These are phyloP conservation scores for Pica pica DNA, from an alignment of 2,113 vertebrate species.

Conservation along the genomic window DNA sequence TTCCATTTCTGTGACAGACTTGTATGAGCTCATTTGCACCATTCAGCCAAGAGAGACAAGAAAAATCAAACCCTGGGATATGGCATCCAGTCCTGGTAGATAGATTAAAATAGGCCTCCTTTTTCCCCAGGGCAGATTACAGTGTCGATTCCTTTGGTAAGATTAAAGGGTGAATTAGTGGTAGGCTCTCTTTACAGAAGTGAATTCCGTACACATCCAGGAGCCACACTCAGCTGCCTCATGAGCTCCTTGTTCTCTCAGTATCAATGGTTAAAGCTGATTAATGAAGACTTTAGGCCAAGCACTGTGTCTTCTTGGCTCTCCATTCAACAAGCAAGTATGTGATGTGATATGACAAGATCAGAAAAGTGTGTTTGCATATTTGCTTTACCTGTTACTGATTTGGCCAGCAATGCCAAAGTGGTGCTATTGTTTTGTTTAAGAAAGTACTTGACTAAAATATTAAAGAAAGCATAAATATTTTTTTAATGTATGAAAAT, in stretches of 20 bases:
- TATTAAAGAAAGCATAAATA: slow-evolving; percentile 79
- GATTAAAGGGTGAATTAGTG: background rate
- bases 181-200: background rate
- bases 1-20: background rate
- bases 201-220: background rate
- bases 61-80: background rate
- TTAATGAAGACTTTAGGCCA: background rate
- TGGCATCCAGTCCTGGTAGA: background rate
- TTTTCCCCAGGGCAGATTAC: background rate
- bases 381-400: slow-evolving; percentile 78
- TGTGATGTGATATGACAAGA: background rate
- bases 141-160: background rate
- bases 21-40: background rate
- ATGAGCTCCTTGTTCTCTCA: background rate
- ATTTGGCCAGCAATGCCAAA: slow-evolving; percentile 77
- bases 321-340: background rate
- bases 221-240: background rate
- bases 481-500: slow-evolving; percentile 80
- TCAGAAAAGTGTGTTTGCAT: background rate
- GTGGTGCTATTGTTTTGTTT: slow-evolving; percentile 84
- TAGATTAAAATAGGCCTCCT: background rate
- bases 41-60: background rate
- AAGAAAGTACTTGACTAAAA: slow-evolving; percentile 85
- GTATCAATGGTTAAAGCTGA: background rate
- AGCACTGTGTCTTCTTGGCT: background rate